Evolutionary conservation across 2,113 vertebrate genomes (phyloP), one percentile per base, ranked within the genome.

Genomic region (Melanostigma gelatinosum): DNA sequence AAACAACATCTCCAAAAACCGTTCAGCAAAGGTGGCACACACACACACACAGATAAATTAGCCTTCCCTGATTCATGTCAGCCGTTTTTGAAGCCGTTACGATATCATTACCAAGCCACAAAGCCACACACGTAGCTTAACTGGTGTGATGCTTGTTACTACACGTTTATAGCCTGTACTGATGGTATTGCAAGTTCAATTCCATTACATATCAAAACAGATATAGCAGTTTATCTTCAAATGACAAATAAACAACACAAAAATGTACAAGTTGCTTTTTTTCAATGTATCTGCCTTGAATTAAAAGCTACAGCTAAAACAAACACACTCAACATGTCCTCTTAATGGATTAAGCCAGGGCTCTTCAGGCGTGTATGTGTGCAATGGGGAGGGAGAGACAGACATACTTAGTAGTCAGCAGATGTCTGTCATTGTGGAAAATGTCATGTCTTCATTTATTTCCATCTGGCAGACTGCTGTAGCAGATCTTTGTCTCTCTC

Each of bases 361-460:
- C 13, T 55, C 22, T 38, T 42, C 9, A 32, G 24, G 29, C 38
- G 8, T 29, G 13, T 6, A 8, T 38, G 8, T 9, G 34, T 40
- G 38, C 38, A 40, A 9, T 40, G 18, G 6, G 6, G 44, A 48
- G 44, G 15, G 42, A 6, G 46, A 6, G 46, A 24, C 1, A 73
- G 44, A 58, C 29, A 73, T 61, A 75, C 75, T 87, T 75, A 65
- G 72, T 40, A 84, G 83, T 89, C 83, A 84, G 87, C 82, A 76
- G 81, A 81, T 79, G 81, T 80, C 77, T 85, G 68, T 78, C 61
- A 69, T 64, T 65, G 80, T 73, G 60, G 77, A 82, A 90, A 83
- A 85, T 82, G 82, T 74, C 72, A 75, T 29, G 24, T 88, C 71
- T 77, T 80, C 58, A 72, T 88, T 75, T 66, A 6, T 61, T 61